Base-by-base conservation (phyloP, 2,888 invertebrate genomes). In the Chrysolina oricalcia region DNA sequence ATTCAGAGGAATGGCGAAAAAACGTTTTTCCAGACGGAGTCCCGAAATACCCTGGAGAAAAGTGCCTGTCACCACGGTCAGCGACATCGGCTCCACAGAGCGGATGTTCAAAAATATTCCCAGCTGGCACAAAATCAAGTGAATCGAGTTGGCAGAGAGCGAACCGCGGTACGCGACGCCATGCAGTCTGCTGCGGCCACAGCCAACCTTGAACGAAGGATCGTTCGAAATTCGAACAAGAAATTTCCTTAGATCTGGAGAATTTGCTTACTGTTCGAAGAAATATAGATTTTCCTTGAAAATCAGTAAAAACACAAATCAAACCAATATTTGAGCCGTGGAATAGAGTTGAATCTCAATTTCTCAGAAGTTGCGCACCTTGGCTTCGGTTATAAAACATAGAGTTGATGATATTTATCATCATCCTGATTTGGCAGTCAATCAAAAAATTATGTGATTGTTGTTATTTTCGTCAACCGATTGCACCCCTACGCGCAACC, bases 101-200 rank as follows among this genome's bases (percentile, higher is more conserved):
- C 59, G 35, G 59, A 59, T 59, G 35, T 59, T 59, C 59, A 8
- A 35, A 59, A 59, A 59, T 59, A 59, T 59, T 59, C 27, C 35
- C 27, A 59, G 59, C 59, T 59, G 59, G 59, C 59, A 59, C 59
- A 59, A 59, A 59, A 59, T 27, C 59, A 59, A 59, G n/a, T 17
- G 59, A 59, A 35, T 35, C 59, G 59, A 27, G 59, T 56, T 23
- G 27, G 27, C 27, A 56, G 56, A 19, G 56, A 56, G 13, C n/a
- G 23, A 48, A 13, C 56, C 8, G 21, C 53, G 4, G 9, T n/a
- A n/a, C n/a, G 21, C 59, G 27, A 35, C 59, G 59, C 59, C 59
- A 59, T 59, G 59, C 59, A 59, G 59, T 59, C 59, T 59, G 59
- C 19, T 53, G 5, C 19, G 50, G 15, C 35, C 27, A 19, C 59